Percentiles rank a stretch among this genome's conserved stretches.
These are phyloP conservation scores for Nymphalis io DNA, from an alignment of 1,140 invertebrate species.

Conservation along the genomic window DNA sequence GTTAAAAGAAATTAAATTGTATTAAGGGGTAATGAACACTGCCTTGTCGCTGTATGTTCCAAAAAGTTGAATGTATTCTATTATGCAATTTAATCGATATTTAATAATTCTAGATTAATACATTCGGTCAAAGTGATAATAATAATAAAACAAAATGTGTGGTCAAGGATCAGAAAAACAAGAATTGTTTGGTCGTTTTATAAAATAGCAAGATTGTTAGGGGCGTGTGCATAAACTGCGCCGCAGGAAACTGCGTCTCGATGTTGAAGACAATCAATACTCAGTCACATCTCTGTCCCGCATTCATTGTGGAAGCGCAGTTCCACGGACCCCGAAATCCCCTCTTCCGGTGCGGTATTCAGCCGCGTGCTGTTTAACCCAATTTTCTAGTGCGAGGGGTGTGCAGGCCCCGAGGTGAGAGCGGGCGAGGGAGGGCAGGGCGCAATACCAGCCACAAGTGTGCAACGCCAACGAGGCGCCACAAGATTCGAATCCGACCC, in stretches of 20 bases:
- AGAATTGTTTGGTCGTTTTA: background rate
- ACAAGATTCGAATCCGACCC: conserved; percentile 71
- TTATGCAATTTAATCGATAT: too few species aligned
- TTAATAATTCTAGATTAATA: too few species aligned
- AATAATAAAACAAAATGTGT: background rate
- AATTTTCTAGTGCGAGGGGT: conserved; percentile 76
- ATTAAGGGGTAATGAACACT: too few species aligned
- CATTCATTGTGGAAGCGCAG: conserved; percentile 75
- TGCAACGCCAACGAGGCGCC: conserved; percentile 68
- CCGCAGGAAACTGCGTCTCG: conserved; percentile 57
- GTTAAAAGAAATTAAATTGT: too few species aligned
- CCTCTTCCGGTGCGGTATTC: conserved; percentile 73
- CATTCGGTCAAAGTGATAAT: background rate
- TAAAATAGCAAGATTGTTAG: conserved; percentile 24
- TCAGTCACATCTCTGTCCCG: conserved; percentile 76
- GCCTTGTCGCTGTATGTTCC: too few species aligned
- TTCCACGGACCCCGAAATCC: conserved; percentile 75
- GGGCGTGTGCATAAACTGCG: conserved; percentile 51
- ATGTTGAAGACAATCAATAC: conserved; percentile 76
- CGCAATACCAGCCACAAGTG: conserved; percentile 75
- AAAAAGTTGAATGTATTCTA: too few species aligned
- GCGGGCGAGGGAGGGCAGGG: conserved; percentile 43
- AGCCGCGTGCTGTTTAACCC: conserved; percentile 78
- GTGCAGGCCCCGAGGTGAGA: conserved; percentile 59
- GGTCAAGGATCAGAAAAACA: conserved; percentile 3